Base-by-base conservation (phyloP, 1,140 invertebrate species). In the Leptinotarsa texana region DNA sequence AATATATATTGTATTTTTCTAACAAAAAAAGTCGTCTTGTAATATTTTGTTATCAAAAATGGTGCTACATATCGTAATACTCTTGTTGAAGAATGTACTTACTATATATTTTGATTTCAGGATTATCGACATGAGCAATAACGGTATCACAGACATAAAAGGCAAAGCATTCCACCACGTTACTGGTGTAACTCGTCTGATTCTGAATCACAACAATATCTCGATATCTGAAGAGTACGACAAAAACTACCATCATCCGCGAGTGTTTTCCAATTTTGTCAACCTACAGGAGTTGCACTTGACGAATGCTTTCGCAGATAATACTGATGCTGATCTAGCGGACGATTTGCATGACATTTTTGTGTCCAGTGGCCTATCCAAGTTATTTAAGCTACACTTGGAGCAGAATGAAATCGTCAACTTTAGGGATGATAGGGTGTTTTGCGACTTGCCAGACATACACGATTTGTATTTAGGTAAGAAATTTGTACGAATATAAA, bases 91-190 rank as follows among this genome's bases (percentile, higher is more conserved):
- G 17, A n/a, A 18, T n/a, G 17, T 62, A 62, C 5, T 62, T 17
- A 21, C 24, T 21, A 66, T 13, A 17, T 18, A 21, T 66, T 13
- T 69, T 27, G 15, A 68, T 68, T 70, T 22, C 49, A 70, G 69
- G 24, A 88, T 91, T 3, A 91, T 95, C 33, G 93, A 95, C 78
- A 92, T 95, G 91, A 92, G 91, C 24, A 92, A 89, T 75, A 95
- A 95, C 82, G 85, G 89, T 15, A 94, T 95, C n/a, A 82, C 87
- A 65, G 89, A 91, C 74, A 94, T 95, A 71, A 89, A 89, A 78
- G 93, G 93, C 1, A 93, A 94, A 84, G 87, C 92, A 4, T 95
- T 93, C 83, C 93, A 94, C 80, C 91, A 91, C 81, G 93, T 95
- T 1, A 87, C 87, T 61, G 89, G 88, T 68, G 93, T 95, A 0